Evolutionary conservation across 2,113 vertebrate species (phyloP), one percentile per base, ranked within the genome.

Genomic region (Mesembrinibis cayennensis): DNA sequence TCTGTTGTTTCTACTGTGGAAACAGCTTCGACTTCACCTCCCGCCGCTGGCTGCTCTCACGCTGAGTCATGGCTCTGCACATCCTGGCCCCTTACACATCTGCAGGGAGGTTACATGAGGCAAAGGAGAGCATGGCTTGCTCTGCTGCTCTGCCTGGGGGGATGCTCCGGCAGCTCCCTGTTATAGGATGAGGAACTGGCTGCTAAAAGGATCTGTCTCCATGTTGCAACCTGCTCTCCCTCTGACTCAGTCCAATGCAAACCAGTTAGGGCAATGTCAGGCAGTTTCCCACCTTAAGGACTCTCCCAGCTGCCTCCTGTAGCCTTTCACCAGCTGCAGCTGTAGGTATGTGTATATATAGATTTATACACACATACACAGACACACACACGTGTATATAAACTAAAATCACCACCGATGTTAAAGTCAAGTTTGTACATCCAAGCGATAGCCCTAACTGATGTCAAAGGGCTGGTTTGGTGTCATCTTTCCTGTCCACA

Each of bases 21-120:
- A 94, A 82, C 1, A 2, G 10, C 36, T 45, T 71, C 70, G 85
- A 22, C 1, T 44, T 89, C 2, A 3, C 53, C 56, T 82, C 45
- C 34, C 13, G 88, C 11, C 21, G 0, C 42, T 66, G 53, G 53
- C 62, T 18, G 0, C 45, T 81, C 25, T 82, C 5, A 0, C 2
- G 3, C 56, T 76, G 77, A 96, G 81, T 61, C 81, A 53, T 5
- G 29, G 55, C 50, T 89, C 59, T 70, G 59, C 55, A 66, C 42
- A 47, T 71, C 22, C 34, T 4, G 1, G 20, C 34, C 70, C 21
- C 18, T 82, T 63, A 65, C 14, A 23, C 6, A 30, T 71, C 89
- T 90, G 42, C 77, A 82, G 44, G 27, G 40, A 95, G 81, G 59
- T 80, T 87, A 79, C 11, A 2, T 23, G 44, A 95, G 70, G 40